Conservation (phyloP, 2,888 invertebrate genomes). For the Trimorus sp. region DNA sequence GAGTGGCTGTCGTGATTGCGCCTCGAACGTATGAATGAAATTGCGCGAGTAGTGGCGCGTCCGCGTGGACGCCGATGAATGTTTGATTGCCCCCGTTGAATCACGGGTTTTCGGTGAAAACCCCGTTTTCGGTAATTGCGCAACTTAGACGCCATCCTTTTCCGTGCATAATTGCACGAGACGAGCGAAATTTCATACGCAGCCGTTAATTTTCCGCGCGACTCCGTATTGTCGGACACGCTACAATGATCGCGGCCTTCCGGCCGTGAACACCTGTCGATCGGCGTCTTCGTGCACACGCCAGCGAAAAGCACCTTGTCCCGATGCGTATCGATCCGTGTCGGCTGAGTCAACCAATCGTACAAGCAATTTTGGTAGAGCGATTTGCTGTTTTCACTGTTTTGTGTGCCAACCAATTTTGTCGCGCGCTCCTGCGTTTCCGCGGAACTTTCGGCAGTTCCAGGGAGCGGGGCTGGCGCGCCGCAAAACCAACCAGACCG, state of each 20-base stretch:
- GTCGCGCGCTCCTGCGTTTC: no score
- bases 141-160: slow-evolving; percentile 31
- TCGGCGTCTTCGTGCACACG: slow-evolving; percentile 67
- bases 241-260: slow-evolving; percentile 67
- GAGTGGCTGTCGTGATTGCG: slow-evolving; percentile 69
- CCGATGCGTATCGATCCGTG: slow-evolving; percentile 72
- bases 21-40: slow-evolving; percentile 79
- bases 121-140: neutral
- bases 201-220: slow-evolving; percentile 66
- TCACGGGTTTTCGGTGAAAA: slow-evolving; percentile 19
- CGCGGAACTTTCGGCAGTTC: neutral
- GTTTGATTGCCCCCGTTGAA: neutral
- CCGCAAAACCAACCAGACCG: slow-evolving; percentile 21
- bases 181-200: slow-evolving; percentile 54
- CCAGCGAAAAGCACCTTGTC: slow-evolving; percentile 66
- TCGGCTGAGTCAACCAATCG: slow-evolving; percentile 68
- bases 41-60: slow-evolving; percentile 68
- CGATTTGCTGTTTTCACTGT: neutral
- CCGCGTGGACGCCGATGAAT: no score
- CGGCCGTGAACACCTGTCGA: slow-evolving; percentile 72
- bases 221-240: slow-evolving; percentile 62
- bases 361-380: no score
- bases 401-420: neutral
- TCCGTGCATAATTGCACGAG: slow-evolving; percentile 43
- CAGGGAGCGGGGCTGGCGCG: neutral